These are phyloP conservation scores for Cotesia glomerata DNA, from an alignment of 1,140 invertebrate genomes.

Conservation along the genomic window DNA sequence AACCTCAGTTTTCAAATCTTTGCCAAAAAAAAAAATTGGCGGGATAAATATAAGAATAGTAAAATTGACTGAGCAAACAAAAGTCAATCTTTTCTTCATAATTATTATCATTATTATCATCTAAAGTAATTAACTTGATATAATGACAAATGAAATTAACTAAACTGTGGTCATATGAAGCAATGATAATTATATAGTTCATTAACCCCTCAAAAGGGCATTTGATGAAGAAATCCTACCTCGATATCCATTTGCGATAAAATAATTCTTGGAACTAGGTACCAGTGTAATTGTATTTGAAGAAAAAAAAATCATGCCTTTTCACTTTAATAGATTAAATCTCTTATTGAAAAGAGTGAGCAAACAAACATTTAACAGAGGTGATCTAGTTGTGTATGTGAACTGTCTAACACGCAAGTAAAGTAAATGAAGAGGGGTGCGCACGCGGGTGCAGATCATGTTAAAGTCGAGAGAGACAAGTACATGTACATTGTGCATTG, in stretches of 20 bases:
- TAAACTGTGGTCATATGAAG: too few species aligned
- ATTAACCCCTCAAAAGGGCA: background rate
- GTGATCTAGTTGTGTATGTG: background rate
- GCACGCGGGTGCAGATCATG: background rate
- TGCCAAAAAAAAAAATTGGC: too few species aligned
- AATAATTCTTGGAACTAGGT: background rate
- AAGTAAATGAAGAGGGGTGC: background rate
- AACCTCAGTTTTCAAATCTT: too few species aligned
- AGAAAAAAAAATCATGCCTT: background rate
- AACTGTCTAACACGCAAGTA: background rate
- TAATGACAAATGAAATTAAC: too few species aligned
- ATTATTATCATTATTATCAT: too few species aligned
- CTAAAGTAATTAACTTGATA: too few species aligned
- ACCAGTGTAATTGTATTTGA: background rate
- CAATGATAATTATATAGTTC: background rate
- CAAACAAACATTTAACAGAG: background rate
- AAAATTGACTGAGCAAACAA: too few species aligned
- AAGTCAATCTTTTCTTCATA: too few species aligned
- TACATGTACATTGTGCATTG: constrained; percentile 8
- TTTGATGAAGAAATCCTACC: background rate
- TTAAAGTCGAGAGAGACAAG: background rate
- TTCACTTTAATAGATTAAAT: background rate
- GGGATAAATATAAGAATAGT: too few species aligned
- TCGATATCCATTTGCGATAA: background rate
- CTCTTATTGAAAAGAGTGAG: background rate